These are phyloP conservation scores for Zaprionus nigranus DNA, from an alignment of 1,140 invertebrate genomes.

Conservation along the genomic window DNA sequence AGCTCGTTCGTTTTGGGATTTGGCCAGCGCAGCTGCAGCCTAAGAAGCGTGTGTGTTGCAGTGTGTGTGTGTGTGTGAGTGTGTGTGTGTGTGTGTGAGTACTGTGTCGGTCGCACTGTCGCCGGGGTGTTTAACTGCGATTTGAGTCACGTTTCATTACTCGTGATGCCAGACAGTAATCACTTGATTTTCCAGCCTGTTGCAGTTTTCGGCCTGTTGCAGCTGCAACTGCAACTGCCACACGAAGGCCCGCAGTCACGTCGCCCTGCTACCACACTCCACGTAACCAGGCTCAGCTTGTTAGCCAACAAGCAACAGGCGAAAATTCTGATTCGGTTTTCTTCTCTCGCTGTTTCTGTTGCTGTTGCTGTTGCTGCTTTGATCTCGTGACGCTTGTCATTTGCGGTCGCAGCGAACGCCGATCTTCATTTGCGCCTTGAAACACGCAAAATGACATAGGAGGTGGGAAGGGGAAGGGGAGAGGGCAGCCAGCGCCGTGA, in stretches of 20 bases:
- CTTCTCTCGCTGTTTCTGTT: slow-evolving; percentile 4
- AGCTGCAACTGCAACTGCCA: slow-evolving; percentile 31
- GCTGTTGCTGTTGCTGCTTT: slow-evolving; percentile 49
- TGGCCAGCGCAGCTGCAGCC: slow-evolving; percentile 4
- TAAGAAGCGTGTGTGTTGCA: background rate
- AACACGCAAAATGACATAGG: slow-evolving; percentile 16
- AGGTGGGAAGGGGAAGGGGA: background rate
- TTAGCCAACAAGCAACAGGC: slow-evolving; percentile 20
- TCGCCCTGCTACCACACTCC: slow-evolving; percentile 38
- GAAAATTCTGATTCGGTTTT: slow-evolving; percentile 66
- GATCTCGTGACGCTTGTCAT: slow-evolving; percentile 79
- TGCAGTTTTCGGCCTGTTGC: slow-evolving; percentile 41
- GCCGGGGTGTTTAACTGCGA: slow-evolving; percentile 78
- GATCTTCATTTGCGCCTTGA: slow-evolving; percentile 53
- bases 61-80: background rate
- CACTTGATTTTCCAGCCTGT: slow-evolving; percentile 71
- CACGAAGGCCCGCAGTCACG: slow-evolving; percentile 39
- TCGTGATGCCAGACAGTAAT: slow-evolving; percentile 81
- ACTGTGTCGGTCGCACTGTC: slow-evolving; percentile 35
- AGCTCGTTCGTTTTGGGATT: slow-evolving; percentile 54
- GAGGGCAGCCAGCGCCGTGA: slow-evolving; percentile 32
- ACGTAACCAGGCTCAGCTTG: slow-evolving; percentile 39
- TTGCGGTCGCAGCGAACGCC: slow-evolving; percentile 35
- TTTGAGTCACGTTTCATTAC: slow-evolving; percentile 83
- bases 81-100: slow-evolving; percentile 23